phyloP scores from a whole-genome alignment of 2,797 vertebrate genomes.

The Oophaga sylvatica region DNA sequence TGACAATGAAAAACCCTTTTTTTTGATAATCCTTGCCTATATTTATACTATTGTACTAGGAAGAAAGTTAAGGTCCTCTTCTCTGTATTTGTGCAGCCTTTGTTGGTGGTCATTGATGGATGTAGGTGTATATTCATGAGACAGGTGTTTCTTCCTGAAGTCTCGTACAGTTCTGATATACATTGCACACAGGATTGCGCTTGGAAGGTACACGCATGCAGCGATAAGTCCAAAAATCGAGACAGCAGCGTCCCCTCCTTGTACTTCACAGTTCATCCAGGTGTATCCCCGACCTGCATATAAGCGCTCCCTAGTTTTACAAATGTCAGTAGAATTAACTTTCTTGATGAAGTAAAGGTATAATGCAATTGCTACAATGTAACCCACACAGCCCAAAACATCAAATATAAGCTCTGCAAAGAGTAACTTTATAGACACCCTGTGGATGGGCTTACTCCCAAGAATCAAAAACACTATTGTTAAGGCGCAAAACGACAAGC shows the following conservation, averaged over 20 bases:
- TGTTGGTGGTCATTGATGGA: slow-evolving; percentile 11
- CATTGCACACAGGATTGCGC: slow-evolving; percentile 73
- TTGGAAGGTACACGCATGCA: slow-evolving; percentile 79
- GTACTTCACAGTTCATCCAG: slow-evolving; percentile 89
- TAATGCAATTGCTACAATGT: slow-evolving; percentile 81
- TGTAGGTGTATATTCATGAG: slow-evolving; percentile 2
- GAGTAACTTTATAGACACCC: slow-evolving; percentile 72
- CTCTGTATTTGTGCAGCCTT: background rate
- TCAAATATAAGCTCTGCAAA: slow-evolving; percentile 78
- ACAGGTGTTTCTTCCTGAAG: slow-evolving; percentile 29
- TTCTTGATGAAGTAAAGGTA: slow-evolving; percentile 84
- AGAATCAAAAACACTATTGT: slow-evolving; percentile 83
- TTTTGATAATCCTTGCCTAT: background rate
- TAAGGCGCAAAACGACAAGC: slow-evolving; percentile 72
- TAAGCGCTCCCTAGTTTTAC: slow-evolving; percentile 79
- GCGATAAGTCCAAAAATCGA: slow-evolving; percentile 86
- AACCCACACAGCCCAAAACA: slow-evolving; percentile 74
- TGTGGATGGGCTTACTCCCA: slow-evolving; percentile 79
- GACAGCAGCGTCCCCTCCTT: slow-evolving; percentile 86
- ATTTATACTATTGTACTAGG: slow-evolving; percentile 55
- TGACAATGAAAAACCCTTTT: background rate
- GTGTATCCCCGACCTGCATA: slow-evolving; percentile 87
- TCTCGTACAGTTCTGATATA: slow-evolving; percentile 72
- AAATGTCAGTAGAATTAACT: slow-evolving; percentile 87
- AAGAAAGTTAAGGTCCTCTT: slow-evolving; percentile 3